Conservation (phyloP, 1,140 invertebrate species). For the Pseudomyrmex concolor region DNA sequence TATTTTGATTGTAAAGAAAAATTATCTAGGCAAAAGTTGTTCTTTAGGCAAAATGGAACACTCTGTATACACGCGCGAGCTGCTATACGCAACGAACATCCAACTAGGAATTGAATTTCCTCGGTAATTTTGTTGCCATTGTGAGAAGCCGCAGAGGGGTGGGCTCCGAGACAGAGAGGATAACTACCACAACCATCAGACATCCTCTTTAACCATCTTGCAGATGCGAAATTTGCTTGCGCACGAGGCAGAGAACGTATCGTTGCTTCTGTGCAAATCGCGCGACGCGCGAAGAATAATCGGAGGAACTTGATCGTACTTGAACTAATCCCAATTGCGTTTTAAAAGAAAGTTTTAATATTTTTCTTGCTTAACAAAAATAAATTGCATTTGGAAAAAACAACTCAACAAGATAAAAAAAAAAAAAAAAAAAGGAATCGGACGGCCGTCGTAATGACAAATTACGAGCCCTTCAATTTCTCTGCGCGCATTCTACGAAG, state of each 20-base stretch:
- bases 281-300: no score
- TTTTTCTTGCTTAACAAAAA: no score
- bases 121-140: slow-evolving; percentile 84
- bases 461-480: background rate
- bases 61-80: slow-evolving; percentile 35
- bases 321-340: background rate
- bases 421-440: no score
- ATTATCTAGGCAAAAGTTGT: no score
- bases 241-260: slow-evolving; percentile 49
- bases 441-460: no score
- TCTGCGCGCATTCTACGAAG: background rate
- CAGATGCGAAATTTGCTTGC: slow-evolving; percentile 65
- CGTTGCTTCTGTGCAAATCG: slow-evolving; percentile 12
- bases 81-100: slow-evolving; percentile 77
- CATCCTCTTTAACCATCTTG: slow-evolving; percentile 60
- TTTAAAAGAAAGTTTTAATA: no score
- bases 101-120: slow-evolving; percentile 83
- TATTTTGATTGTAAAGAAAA: no score
- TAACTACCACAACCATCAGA: slow-evolving; percentile 74
- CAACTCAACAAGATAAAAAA: no score
- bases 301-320: background rate
- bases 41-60: no score
- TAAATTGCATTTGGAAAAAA: no score
- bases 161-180: slow-evolving; percentile 73
- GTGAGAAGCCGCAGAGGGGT: slow-evolving; percentile 63